These are phyloP conservation scores for Oxytorus armatus DNA, from an alignment of 2,888 invertebrate genomes.

Conservation along the genomic window DNA sequence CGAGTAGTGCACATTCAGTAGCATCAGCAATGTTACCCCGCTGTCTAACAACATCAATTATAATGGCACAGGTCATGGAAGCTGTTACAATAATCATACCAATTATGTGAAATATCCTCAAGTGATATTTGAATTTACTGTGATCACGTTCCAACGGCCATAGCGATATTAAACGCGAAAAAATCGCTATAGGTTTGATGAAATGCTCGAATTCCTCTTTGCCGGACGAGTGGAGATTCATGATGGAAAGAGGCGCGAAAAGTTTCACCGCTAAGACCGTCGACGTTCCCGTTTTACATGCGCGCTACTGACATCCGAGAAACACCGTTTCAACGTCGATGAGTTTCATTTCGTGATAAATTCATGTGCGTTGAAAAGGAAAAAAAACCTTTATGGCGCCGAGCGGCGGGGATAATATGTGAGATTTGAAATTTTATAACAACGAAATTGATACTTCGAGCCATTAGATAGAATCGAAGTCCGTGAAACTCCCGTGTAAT, in stretches of 20 bases:
- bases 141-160: conserved; percentile 74
- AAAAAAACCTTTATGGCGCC: conserved; percentile 16
- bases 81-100: conserved; percentile 66
- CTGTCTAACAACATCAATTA: conserved; percentile 71
- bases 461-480: conserved; percentile 47
- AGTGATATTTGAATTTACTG: conserved; percentile 13
- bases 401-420: conserved; percentile 64
- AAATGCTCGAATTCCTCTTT: conserved; percentile 72
- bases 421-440: conserved; percentile 70
- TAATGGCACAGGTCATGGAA: conserved; percentile 59
- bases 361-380: conserved; percentile 54
- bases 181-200: conserved; percentile 71
- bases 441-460: conserved; percentile 56
- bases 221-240: conserved; percentile 36
- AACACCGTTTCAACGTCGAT: not conserved
- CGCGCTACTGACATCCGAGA: not conserved
- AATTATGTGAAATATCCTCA: conserved; percentile 67
- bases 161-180: conserved; percentile 70
- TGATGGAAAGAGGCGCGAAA: not conserved
- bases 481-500: conserved; percentile 38
- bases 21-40: conserved; percentile 75
- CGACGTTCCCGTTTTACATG: not conserved
- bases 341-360: conserved; percentile 42
- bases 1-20: conserved; percentile 76
- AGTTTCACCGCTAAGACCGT: not conserved